phyloP scores from a whole-genome alignment of 2,888 invertebrate species.

The Chaetogeoica ovagalla region DNA sequence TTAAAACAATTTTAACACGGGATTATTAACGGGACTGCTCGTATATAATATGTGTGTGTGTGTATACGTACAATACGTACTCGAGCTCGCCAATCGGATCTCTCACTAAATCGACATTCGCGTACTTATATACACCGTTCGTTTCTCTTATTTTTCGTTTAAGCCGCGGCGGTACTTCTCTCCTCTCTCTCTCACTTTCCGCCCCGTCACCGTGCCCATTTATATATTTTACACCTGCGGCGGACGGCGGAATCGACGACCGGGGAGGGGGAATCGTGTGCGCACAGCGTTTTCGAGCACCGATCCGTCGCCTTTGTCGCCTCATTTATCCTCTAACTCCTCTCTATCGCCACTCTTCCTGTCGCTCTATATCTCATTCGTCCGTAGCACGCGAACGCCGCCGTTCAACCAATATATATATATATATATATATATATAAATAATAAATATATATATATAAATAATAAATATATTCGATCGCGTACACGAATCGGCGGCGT shows the following conservation, averaged over 20 bases:
- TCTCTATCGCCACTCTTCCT: too few species aligned
- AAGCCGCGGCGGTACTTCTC: background rate
- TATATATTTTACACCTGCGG: background rate
- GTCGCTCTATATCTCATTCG: too few species aligned
- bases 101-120: background rate
- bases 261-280: too few species aligned
- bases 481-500: too few species aligned
- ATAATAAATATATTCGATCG: too few species aligned
- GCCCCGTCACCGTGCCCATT: background rate
- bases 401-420: too few species aligned
- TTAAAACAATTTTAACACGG: slow-evolving; percentile 2
- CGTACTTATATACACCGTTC: background rate
- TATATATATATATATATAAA: too few species aligned
- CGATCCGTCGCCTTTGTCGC: background rate
- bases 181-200: too few species aligned
- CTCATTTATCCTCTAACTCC: too few species aligned
- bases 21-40: background rate
- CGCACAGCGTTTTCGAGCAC: background rate
- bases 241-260: background rate
- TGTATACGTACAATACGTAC: background rate
- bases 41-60: background rate
- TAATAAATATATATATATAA: too few species aligned
- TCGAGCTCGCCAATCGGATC: background rate
- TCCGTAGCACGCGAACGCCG: too few species aligned
- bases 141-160: background rate